Evolutionary conservation across 2,888 invertebrate genomes (phyloP), one percentile per base, ranked within the genome.

Genomic region (Thelaira solivaga): DNA sequence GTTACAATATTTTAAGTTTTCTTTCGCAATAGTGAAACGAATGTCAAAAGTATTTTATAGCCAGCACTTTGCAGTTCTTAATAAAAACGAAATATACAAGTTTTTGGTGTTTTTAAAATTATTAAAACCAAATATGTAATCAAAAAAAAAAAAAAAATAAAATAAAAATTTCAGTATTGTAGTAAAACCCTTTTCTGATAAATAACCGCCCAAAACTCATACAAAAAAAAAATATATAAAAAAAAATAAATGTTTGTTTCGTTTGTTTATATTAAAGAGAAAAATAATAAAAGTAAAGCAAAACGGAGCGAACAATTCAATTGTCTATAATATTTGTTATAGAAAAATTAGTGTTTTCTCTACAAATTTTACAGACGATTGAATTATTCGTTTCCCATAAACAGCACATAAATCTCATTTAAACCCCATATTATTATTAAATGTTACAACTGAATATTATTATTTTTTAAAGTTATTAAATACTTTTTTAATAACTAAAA

Each of bases 181-280:
- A 78, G 77, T 47, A 13, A n/a, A 47, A 62, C 77, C 77, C 77
- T 69, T 78, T 53, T 78, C 77, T 78, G 59, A 78, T 69, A 73
- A 73, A 53, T 78, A 78, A 78, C 77, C 77, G 77, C 77, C 77
- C 77, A 76, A 72, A n/a, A 34, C 41, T 24, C 24, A 55, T 11
- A 49, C 45, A 67, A 45, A 68, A 31, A 36, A 10, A 18, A 43
- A n/a, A n/a, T n/a, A n/a, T n/a, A 43, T 18, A 43, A 22, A 16
- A 26, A 24, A 59, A 39, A 59, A 26, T 78, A 20, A 74, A 65
- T 78, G 74, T 78, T 74, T 78, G 64, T 13, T 39, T 74, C 53
- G 26, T 43, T 62, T 71, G 47, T 61, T 76, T 72, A 43, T 43
- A 43, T 41, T 1, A 18, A 39, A 49, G 39, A 26, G 10, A 22